Base-by-base conservation (phyloP, 1,140 invertebrate genomes). In the Drosophila nikananu region DNA sequence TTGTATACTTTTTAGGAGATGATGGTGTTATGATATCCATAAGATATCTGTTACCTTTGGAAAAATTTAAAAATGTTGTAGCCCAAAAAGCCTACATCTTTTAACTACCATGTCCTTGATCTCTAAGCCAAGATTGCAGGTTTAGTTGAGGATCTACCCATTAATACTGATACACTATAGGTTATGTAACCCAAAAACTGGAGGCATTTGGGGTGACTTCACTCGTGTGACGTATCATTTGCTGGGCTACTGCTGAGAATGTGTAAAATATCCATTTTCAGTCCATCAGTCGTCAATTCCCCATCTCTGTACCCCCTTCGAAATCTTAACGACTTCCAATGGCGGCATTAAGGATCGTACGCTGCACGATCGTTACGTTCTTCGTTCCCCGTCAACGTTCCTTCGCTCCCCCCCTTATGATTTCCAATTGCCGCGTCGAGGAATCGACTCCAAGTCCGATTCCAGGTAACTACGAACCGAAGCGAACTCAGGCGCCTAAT, bases 401-500 rank as follows among this genome's bases (percentile, higher is more conserved):
- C 52, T 6, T 23, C 9, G 12, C 35, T 37, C 42, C 15, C 32
- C 21, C 27, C 25, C 60, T 65, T 32, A 35, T 46, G 65, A 67
- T 67, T 67, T 32, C 44, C 65, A 67, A 70, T 66, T 70, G 61
- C 61, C 63, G 57, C 62, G 42, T 66, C 59, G 27, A 27, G 27
- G 27, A 27, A 30, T 68, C 66, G 63, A 70, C 54, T 77, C 44
- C 64, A 54, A 49, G 63, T 44, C 72, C 75, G 65, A 57, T 78
- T 78, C 75, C 75, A 78, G 75, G 75, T 78, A 78, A 78, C 75
- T 78, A 77, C 75, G 75, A 78, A 70, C 57, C 74, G 75, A 68
- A 77, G 77, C 77, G 72, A 89, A 84, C 84, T 89, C 74, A 89
- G 84, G 84, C 84, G 84, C 84, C 84, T 89, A 89, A 89, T 89